Conservation (phyloP, 2,113 vertebrate species). For the Ptyas mucosa region DNA sequence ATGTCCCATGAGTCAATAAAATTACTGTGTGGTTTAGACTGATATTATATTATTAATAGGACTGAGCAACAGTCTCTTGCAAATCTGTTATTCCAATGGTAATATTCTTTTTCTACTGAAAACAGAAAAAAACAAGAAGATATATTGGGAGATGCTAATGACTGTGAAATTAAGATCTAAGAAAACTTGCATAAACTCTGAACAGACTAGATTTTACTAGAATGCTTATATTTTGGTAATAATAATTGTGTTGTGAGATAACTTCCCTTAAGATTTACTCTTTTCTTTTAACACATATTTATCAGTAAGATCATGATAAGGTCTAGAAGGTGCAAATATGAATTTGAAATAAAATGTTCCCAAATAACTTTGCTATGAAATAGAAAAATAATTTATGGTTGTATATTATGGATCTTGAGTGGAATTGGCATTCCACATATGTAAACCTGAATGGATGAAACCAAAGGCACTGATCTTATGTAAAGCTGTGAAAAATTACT, state of each 20-base stretch:
- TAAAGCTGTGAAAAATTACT: background rate
- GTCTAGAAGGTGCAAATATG: background rate
- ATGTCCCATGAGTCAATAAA: slow-evolving; percentile 61
- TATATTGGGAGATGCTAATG: slow-evolving; percentile 33
- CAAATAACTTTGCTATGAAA: background rate
- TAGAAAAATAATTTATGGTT: background rate
- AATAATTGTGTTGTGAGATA: slow-evolving; percentile 1
- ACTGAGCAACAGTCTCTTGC: slow-evolving; percentile 39
- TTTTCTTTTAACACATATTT: slow-evolving; percentile 15
- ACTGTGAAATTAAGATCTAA: slow-evolving; percentile 49
- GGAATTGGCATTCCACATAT: background rate
- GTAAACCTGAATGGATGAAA: background rate
- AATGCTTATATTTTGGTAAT: background rate
- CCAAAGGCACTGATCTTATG: background rate
- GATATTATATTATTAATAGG: slow-evolving; percentile 60
- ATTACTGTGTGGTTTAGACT: slow-evolving; percentile 54
- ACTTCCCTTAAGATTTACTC: background rate
- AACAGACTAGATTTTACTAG: slow-evolving; percentile 17
- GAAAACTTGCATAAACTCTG: slow-evolving; percentile 27
- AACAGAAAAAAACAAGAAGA: slow-evolving; percentile 28
- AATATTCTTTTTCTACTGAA: slow-evolving; percentile 47
- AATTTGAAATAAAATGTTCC: background rate
- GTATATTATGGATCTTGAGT: background rate
- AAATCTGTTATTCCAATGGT: slow-evolving; percentile 46
- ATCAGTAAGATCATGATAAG: slow-evolving; percentile 15